Base-by-base conservation (phyloP, 1,140 invertebrate genomes). In the Anagrus nilaparvatae region DNA sequence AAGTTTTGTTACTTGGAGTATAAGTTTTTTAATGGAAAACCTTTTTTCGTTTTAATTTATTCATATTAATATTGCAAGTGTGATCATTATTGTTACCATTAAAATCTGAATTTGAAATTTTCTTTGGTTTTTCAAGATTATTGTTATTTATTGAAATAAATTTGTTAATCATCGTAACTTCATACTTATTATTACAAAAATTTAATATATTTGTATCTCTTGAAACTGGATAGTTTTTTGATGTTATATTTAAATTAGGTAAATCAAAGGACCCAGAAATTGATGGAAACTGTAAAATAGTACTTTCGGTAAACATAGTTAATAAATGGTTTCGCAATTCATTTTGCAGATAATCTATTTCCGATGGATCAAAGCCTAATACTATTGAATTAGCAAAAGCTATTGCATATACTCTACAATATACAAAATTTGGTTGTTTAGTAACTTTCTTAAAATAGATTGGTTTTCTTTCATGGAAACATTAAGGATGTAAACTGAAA, bases 361-460 rank as follows among this genome's bases (percentile, higher is more conserved):
- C 21, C 10, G 38, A 34, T 14, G 46, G 46, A 14, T 28, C 20
- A 14, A 37, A 19, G 25, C 30, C 27, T 41, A 27, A 43, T 4
- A 25, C 9, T 12, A 43, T n/a, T 3, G 42, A 40, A 18, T 23
- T 30, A 8, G 47, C 43, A 38, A 48, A 48, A 20, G 43, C 47
- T 14, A 48, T 44, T n/a, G 47, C 42, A 38, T 37, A 48, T 19
- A 48, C 38, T 18, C 47, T 43, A 43, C 47, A 48, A 27, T 48
- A 42, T 14, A 29, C 7, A 17, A 2, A 3, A 43, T 49, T 49
- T 0, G 39, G 20, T 27, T 49, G 40, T 19, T 41, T 19, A 19
- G 34, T 31, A 1, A 46, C 44, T 32, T 36, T 35, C 14, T n/a
- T 3, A 17, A 27, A 45, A n/a, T n/a, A n/a, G n/a, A n/a, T n/a